These are phyloP conservation scores for Miichthys miiuy DNA, from an alignment of 2,797 vertebrate genomes.

Conservation along the genomic window DNA sequence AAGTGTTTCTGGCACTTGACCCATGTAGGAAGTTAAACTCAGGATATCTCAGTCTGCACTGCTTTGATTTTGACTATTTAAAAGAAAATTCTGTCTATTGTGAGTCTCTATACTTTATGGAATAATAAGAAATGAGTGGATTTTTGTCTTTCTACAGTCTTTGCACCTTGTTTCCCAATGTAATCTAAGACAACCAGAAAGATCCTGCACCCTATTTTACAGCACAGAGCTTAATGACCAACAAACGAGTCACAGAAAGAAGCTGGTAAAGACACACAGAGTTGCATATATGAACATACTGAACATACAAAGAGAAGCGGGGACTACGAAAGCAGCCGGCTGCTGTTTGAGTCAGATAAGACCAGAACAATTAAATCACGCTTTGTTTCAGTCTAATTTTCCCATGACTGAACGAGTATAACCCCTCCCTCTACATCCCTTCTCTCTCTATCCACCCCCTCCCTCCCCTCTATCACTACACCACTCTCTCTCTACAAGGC, in stretches of 20 bases:
- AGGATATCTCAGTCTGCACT: background rate
- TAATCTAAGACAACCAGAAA: background rate
- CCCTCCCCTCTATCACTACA: background rate
- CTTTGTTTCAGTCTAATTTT: slow-evolving; percentile 37
- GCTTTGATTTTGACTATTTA: background rate
- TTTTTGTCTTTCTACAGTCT: background rate
- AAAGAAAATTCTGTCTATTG: background rate
- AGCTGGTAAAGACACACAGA: background rate
- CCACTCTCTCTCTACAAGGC: slow-evolving; percentile 27
- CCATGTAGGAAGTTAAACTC: background rate
- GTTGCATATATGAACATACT: background rate
- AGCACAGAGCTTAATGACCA: background rate
- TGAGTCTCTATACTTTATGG: background rate
- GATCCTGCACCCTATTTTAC: background rate
- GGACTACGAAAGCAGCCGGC: background rate
- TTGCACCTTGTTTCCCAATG: background rate
- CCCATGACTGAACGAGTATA: slow-evolving; percentile 28
- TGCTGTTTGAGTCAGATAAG: slow-evolving; percentile 50
- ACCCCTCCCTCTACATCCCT: slow-evolving; percentile 12
- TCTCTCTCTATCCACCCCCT: background rate
- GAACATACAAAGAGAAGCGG: background rate
- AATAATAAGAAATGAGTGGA: background rate
- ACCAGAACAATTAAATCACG: slow-evolving; percentile 20
- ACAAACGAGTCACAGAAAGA: background rate
- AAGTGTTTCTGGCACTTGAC: background rate